Percentiles rank a stretch among this genome's conserved stretches.
These are phyloP conservation scores for Julus scanicus DNA, from an alignment of 2,888 invertebrate species.

Conservation along the genomic window DNA sequence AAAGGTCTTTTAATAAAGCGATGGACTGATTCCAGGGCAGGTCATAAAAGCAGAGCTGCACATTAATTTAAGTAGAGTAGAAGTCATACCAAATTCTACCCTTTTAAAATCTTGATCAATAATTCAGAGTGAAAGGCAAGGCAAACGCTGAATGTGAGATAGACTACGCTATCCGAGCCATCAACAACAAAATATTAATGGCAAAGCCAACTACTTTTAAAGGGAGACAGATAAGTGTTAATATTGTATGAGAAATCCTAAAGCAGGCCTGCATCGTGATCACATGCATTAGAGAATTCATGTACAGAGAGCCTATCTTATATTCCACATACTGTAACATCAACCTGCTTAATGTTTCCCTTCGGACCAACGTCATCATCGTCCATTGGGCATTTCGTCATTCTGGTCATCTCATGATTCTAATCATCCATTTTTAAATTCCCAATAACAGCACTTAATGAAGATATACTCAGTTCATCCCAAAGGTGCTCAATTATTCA, in stretches of 20 bases:
- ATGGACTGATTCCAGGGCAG: constrained; percentile 10
- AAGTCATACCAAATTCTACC: constrained; percentile 34
- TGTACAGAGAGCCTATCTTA: neutral
- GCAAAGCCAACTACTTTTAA: neutral
- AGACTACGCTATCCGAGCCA: neutral
- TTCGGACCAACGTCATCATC: neutral
- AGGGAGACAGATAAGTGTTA: constrained; percentile 4
- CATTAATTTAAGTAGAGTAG: constrained; percentile 40
- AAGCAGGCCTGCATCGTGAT: neutral
- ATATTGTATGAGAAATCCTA: constrained; percentile 32
- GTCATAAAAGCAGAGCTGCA: constrained; percentile 11
- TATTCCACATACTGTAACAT: neutral
- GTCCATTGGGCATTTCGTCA: constrained; percentile 17
- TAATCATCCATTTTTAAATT: constrained; percentile 9
- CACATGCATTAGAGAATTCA: neutral
- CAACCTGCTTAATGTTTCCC: neutral
- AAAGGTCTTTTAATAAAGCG: constrained; percentile 45
- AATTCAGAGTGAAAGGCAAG: constrained; percentile 39
- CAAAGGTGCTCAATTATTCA: neutral
- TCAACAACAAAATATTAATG: constrained; percentile 44
- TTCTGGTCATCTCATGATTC: neutral
- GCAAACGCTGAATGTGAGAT: neutral
- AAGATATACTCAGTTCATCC: neutral
- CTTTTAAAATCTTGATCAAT: constrained; percentile 45
- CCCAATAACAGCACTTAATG: neutral